These are phyloP conservation scores for Gavia stellata DNA, from an alignment of 2,113 vertebrate genomes.

Conservation along the genomic window DNA sequence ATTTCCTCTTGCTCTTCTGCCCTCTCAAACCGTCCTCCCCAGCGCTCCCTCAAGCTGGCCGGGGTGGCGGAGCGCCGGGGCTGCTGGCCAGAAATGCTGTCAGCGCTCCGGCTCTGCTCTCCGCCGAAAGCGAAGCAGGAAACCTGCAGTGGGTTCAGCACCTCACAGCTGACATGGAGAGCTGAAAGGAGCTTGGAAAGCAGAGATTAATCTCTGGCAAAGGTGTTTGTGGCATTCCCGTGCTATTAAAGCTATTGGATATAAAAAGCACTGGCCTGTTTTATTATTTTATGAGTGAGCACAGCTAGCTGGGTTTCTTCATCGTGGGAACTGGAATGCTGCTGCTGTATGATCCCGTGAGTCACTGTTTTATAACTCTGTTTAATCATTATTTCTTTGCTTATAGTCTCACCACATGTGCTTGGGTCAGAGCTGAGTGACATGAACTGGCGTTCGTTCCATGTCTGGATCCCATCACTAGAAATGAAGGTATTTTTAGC, in stretches of 20 bases:
- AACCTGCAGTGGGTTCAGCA: not conserved
- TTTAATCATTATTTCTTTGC: not conserved
- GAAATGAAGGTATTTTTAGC: slow-evolving; percentile 33
- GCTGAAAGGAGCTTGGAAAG: not conserved
- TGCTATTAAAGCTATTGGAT: not conserved
- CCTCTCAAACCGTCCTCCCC: not conserved
- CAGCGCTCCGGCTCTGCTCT: not conserved
- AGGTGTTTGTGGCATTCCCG: not conserved
- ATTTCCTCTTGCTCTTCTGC: not conserved
- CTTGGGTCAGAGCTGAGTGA: not conserved
- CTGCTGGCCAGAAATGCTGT: not conserved
- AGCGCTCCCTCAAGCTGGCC: rapidly evolving
- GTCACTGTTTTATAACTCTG: not conserved
- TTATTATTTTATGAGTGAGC: not conserved
- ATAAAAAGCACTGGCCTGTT: not conserved
- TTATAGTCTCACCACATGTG: not conserved
- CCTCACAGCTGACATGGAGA: not conserved
- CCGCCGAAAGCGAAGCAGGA: not conserved
- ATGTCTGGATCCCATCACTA: not conserved
- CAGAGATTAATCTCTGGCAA: not conserved
- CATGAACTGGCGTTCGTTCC: not conserved
- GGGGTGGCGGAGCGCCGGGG: rapidly evolving
- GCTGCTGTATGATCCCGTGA: not conserved
- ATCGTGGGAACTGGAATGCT: not conserved
- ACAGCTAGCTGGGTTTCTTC: not conserved